Evolutionary conservation across 2,888 invertebrate genomes (phyloP).

Genomic region (Hofmannophila pseudospretella): DNA sequence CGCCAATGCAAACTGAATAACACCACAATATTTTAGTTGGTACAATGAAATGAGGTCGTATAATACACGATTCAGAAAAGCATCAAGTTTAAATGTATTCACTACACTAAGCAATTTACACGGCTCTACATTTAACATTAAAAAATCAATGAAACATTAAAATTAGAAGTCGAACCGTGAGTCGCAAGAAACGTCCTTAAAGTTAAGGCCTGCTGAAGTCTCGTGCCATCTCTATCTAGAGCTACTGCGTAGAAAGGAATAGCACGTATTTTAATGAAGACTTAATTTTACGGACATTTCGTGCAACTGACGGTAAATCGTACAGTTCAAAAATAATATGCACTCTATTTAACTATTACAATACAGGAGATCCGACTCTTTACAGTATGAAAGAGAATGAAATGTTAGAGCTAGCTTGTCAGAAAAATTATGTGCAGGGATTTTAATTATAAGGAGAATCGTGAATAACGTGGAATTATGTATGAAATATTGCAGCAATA

Average conservation of each 20-base stretch:
- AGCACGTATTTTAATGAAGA: too few species aligned
- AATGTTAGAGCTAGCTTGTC: too few species aligned
- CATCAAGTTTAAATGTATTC: constrained; percentile 23
- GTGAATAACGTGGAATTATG: too few species aligned
- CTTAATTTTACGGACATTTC: too few species aligned
- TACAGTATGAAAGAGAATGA: too few species aligned
- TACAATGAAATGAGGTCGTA: constrained; percentile 32
- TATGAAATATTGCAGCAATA: too few species aligned
- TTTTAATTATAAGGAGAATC: too few species aligned
- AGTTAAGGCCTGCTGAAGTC: too few species aligned
- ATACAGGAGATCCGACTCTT: constrained; percentile 27
- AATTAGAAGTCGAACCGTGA: constrained; percentile 29
- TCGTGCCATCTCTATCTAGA: too few species aligned
- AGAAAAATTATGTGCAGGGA: constrained; percentile 4
- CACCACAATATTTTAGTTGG: constrained; percentile 7
- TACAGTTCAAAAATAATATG: constrained; percentile 31
- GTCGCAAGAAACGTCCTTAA: too few species aligned
- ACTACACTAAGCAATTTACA: constrained; percentile 51
- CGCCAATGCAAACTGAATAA: constrained; percentile 5
- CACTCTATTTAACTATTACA: constrained; percentile 23
- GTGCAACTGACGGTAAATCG: too few species aligned
- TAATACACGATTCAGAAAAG: constrained; percentile 29
- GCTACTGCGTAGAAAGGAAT: too few species aligned
- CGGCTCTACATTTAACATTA: constrained; percentile 35
- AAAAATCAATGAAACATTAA: constrained; percentile 27